Evolutionary conservation across 1,140 invertebrate genomes (phyloP), one percentile per base, ranked within the genome.

Genomic region (Scaptomyza graminum): DNA sequence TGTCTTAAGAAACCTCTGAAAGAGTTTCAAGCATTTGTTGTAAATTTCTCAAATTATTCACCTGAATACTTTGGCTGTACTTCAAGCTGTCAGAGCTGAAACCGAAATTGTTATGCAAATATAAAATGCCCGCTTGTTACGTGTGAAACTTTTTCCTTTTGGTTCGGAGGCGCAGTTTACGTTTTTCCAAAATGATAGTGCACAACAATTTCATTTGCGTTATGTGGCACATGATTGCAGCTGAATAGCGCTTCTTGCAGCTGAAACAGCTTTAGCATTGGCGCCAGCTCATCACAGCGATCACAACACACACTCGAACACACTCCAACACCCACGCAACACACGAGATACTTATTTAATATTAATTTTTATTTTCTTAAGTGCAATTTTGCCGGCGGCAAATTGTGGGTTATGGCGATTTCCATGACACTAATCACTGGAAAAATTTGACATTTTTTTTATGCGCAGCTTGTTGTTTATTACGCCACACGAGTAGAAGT

Each of bases 91-190:
- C 34, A 49, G 50, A 55, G 50, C 44, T 70, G 60, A 56, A 82
- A 77, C 74, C 61, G 70, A 74, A 80, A 50, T 28, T 50, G 13
- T 39, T 13, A 15, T 43, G 22, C 46, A 41, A 62, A 34, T 51
- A 34, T 9, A 34, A 31, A 49, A 34, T 60, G 49, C 5, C 47
- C 15, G 62, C 41, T 64, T 76, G 76, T 69, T 91, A 91, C 74
- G 89, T 90, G 46, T 74, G 82, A 43, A 77, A 72, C 88, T 91
- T 91, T 91, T 91, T 91, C 41, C 90, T 73, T 54, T 90, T 91
- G 41, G 90, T 80, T 69, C 83, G 66, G 6, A 78, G 76, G 31
- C 90, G 90, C 49, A 85, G 59, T 74, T 91, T 90, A 43, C 77
- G 78, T 69, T 91, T 91, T 60, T 85, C 90, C 69, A 91, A 76